A percentile compares a stretch with the other conserved stretches of the same genome.
These are phyloP conservation scores for Campoplex capitator DNA, from an alignment of 2,888 invertebrate genomes.

Conservation along the genomic window DNA sequence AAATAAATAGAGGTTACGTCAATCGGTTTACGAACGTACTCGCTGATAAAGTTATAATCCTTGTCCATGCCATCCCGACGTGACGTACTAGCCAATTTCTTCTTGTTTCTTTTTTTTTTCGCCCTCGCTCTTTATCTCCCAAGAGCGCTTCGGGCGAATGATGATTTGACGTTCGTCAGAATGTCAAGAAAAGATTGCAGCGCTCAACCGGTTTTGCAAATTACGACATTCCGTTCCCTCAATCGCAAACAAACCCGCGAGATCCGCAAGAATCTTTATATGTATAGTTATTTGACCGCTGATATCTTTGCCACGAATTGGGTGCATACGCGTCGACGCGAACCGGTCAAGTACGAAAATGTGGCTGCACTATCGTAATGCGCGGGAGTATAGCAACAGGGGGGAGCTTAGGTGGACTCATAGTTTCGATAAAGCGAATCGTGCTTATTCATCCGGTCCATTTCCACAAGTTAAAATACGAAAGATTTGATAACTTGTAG, in stretches of 20 bases:
- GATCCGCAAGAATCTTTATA: neutral
- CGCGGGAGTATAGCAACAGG: neutral
- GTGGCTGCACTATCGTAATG: neutral
- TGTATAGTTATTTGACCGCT: neutral
- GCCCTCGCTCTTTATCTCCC: neutral
- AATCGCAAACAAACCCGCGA: neutral
- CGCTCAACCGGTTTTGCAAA: neutral
- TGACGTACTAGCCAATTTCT: neutral
- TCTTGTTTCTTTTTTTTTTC: neutral
- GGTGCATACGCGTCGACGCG: neutral
- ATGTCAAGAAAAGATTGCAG: neutral
- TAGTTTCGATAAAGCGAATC: neutral
- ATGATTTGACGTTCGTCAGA: neutral
- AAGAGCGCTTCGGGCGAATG: neutral
- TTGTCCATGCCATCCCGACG: slow-evolving; percentile 55
- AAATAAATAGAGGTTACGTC: slow-evolving; percentile 54
- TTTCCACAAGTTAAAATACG: neutral
- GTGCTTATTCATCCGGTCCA: neutral
- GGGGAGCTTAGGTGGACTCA: neutral
- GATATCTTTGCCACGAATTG: neutral
- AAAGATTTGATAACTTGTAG: neutral
- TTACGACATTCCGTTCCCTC: neutral
- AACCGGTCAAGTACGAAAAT: neutral
- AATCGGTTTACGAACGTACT: slow-evolving; percentile 72
- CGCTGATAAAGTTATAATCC: slow-evolving; percentile 75